Evolutionary conservation across 2,888 invertebrate genomes (phyloP).

Genomic region (Macrostomum cliftonense): DNA sequence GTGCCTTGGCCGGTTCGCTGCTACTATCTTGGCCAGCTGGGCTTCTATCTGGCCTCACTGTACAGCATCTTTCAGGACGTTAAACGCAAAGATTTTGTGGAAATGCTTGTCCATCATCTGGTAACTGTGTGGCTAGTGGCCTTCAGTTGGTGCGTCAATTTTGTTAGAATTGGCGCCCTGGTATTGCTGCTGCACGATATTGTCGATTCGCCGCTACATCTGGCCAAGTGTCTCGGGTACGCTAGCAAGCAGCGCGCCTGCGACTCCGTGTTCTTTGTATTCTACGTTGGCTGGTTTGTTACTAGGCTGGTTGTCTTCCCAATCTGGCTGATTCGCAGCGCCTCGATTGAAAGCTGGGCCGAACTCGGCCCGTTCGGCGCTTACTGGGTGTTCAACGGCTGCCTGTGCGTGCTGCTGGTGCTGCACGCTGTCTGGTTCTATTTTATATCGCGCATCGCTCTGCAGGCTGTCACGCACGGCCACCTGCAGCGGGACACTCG

Average conservation of each 20-base stretch:
- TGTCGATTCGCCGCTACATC: constrained; percentile 28
- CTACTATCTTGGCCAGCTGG: constrained; percentile 85
- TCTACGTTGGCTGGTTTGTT: constrained; percentile 72
- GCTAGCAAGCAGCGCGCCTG: constrained; percentile 68
- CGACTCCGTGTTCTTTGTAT: constrained; percentile 65
- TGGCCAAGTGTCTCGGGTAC: constrained; percentile 78
- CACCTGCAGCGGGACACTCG: constrained; percentile 28
- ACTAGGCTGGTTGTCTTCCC: constrained; percentile 76
- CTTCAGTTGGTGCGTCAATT: constrained; percentile 83
- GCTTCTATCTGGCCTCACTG: constrained; percentile 78
- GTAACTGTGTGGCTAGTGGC: constrained; percentile 71
- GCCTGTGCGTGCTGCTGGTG: constrained; percentile 21
- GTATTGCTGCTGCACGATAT: constrained; percentile 45
- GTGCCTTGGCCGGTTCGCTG: constrained; percentile 58
- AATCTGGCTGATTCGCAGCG: constrained; percentile 49
- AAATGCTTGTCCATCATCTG: constrained; percentile 93
- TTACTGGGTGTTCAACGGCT: constrained; percentile 23
- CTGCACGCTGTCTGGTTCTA: constrained; percentile 29
- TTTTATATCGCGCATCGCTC: constrained; percentile 62
- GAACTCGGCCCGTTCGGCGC: constrained; percentile 16
- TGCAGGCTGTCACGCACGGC: constrained; percentile 51
- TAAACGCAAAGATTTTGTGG: constrained; percentile 65
- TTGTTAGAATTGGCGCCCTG: constrained; percentile 68
- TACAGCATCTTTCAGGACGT: constrained; percentile 45
- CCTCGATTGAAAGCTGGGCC: constrained; percentile 47